These are phyloP conservation scores for Brachionus manjavacas DNA, from an alignment of 1,140 invertebrate genomes.

Conservation along the genomic window DNA sequence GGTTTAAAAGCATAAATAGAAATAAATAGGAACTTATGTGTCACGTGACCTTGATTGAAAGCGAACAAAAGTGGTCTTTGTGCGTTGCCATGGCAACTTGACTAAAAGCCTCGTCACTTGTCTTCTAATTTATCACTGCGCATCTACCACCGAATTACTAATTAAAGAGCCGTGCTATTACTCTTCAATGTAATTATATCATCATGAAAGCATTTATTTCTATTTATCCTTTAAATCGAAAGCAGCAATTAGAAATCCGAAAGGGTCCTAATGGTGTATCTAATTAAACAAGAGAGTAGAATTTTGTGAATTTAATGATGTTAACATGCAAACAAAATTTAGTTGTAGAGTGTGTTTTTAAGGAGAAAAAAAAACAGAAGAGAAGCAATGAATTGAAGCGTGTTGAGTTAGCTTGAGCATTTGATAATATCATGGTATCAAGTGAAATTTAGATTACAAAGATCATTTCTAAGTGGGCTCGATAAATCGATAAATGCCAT, in stretches of 20 bases:
- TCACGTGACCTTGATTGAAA: not conserved
- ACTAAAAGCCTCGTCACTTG: not conserved
- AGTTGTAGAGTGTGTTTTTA: not conserved
- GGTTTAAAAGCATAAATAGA: not conserved
- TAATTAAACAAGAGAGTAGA: not conserved
- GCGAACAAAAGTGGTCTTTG: not conserved
- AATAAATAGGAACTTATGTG: not conserved
- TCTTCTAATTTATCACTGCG: not conserved
- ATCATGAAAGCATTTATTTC: not conserved
- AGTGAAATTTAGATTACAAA: not conserved
- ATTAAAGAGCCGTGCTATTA: not conserved
- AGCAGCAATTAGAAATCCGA: not conserved
- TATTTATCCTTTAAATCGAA: not conserved
- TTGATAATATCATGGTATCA: not conserved
- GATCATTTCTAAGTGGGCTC: slow-evolving; percentile 6
- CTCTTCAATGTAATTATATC: not conserved
- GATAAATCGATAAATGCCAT: not conserved
- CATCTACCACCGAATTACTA: not conserved
- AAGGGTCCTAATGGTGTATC: not conserved
- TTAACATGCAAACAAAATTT: slow-evolving; percentile 14
- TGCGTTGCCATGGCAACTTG: not conserved
- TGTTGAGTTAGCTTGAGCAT: not conserved
- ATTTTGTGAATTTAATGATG: slow-evolving; percentile 1
- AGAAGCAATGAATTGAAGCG: not conserved
- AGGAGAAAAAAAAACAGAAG: not conserved